Evolutionary conservation across 2,113 vertebrate species (phyloP).

Genomic region (Myotis brandtii): DNA sequence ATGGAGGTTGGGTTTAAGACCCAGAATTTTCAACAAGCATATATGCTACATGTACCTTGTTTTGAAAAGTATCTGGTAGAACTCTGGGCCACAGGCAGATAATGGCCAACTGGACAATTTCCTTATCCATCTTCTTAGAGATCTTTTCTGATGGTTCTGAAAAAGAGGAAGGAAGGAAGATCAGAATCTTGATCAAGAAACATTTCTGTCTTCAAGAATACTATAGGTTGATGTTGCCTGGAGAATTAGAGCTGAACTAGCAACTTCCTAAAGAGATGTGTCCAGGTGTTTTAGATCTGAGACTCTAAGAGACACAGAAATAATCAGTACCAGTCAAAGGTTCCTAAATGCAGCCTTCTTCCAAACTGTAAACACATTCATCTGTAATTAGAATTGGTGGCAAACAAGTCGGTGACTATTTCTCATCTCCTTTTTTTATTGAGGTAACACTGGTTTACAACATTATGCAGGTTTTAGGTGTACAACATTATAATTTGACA

Average conservation of each 20-base stretch:
- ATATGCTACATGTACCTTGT: not conserved
- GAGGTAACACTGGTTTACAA: not conserved
- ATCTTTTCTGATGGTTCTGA: conserved; percentile 23
- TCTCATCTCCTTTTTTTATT: conserved; percentile 33
- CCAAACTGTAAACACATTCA: not conserved
- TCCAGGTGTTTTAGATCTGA: conserved; percentile 56
- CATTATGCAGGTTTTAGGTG: not conserved
- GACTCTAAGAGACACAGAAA: conserved; percentile 28
- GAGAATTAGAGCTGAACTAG: conserved; percentile 34
- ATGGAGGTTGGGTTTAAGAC: conserved; percentile 14
- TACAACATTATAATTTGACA: not conserved
- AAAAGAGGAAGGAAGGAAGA: conserved; percentile 12
- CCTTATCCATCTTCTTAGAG: conserved; percentile 29
- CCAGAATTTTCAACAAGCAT: conserved; percentile 3
- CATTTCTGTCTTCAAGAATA: not conserved
- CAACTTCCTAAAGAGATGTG: not conserved
- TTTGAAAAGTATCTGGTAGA: conserved; percentile 52
- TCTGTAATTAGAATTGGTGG: conserved; percentile 53
- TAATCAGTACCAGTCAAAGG: conserved; percentile 29
- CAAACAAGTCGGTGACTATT: conserved; percentile 47
- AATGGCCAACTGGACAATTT: not conserved
- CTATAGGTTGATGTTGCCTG: conserved; percentile 25
- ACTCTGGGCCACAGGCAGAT: not conserved
- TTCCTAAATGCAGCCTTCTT: conserved; percentile 41
- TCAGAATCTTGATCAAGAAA: not conserved